Percentiles rank a stretch among this genome's conserved stretches.
These are phyloP conservation scores for Scortum barcoo DNA, from an alignment of 2,113 vertebrate species.

Conservation along the genomic window DNA sequence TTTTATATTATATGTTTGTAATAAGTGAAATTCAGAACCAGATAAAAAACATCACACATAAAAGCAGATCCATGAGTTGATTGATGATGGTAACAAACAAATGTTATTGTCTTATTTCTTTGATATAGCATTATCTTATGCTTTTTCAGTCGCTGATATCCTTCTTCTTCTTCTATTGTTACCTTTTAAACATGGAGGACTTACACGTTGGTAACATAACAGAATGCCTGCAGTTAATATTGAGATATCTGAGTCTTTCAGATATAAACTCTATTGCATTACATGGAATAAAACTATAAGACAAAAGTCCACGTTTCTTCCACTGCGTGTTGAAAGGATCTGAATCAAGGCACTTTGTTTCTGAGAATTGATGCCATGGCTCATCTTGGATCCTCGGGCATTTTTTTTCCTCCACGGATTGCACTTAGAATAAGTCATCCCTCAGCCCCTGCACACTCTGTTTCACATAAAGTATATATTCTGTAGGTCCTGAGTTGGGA, in stretches of 20 bases:
- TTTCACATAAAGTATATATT: constrained; percentile 64
- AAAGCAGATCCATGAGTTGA: background rate
- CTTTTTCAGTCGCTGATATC: background rate
- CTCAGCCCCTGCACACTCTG: constrained; percentile 31
- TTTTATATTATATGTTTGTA: background rate
- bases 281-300: background rate
- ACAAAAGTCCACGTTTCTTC: background rate
- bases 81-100: background rate
- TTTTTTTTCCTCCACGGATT: constrained; percentile 20
- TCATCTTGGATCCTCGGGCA: constrained; percentile 33
- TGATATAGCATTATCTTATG: background rate
- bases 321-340: background rate
- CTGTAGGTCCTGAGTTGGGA: constrained; percentile 69
- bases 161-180: background rate
- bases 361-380: constrained; percentile 33
- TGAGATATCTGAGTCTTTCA: no score
- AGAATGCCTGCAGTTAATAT: no score
- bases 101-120: background rate
- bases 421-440: constrained; percentile 52
- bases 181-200: background rate
- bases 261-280: background rate
- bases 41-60: background rate
- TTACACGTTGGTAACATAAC: background rate
- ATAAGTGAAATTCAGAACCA: background rate
- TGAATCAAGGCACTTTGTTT: constrained; percentile 39